Conservation (phyloP, 1,140 invertebrate genomes). For the Apis laboriosa region DNA sequence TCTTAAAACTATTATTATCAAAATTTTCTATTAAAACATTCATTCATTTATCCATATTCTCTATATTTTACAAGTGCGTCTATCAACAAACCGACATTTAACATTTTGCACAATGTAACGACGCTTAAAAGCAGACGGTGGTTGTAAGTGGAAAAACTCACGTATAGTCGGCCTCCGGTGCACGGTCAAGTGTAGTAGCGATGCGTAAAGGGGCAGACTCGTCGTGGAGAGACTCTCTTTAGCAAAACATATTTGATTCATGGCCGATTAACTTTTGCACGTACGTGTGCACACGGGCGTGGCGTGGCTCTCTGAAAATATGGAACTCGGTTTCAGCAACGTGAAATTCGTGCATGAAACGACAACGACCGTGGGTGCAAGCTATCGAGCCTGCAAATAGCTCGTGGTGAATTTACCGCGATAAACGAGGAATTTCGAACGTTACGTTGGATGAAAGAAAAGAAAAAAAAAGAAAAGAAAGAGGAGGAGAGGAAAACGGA, state of each 20-base stretch:
- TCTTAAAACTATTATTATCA: too few species aligned
- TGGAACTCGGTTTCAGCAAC: conserved; percentile 14
- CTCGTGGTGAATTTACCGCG: conserved; percentile 37
- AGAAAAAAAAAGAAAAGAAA: too few species aligned
- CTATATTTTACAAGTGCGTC: background rate
- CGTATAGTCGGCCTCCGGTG: background rate
- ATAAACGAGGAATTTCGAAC: conserved; percentile 36
- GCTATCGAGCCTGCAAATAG: conserved; percentile 25
- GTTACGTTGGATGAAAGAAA: background rate
- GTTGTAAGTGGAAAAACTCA: conserved; percentile 14
- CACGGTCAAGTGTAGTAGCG: conserved; percentile 9
- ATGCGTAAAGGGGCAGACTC: conserved; percentile 2
- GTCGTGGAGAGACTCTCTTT: conserved; percentile 2
- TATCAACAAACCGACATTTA: background rate
- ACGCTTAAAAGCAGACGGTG: background rate
- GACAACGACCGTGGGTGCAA: background rate
- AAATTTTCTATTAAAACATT: background rate
- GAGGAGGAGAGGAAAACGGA: too few species aligned
- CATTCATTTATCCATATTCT: background rate
- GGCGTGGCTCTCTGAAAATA: background rate
- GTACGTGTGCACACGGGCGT: conserved; percentile 13
- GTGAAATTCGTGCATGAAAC: background rate
- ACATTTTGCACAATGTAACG: background rate
- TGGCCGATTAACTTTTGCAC: conserved; percentile 30
- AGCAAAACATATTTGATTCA: conserved; percentile 44